These are phyloP conservation scores for Synanthedon andrenaeformis DNA, from an alignment of 2,888 invertebrate genomes.

Conservation along the genomic window DNA sequence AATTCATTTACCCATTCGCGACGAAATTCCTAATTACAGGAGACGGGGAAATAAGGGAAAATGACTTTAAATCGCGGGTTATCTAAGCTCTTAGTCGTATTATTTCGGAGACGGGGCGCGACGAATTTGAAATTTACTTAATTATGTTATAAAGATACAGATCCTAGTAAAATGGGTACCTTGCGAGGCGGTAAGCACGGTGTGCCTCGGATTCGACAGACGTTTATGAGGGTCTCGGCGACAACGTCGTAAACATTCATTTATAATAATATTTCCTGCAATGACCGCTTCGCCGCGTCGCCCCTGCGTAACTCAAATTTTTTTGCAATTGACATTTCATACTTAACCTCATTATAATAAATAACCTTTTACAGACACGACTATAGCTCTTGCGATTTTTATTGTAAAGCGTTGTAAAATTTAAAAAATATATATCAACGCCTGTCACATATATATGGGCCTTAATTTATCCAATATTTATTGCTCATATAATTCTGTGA, in stretches of 20 bases:
- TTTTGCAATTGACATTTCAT: no score
- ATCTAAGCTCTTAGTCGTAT: conserved; percentile 45
- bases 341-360: no score
- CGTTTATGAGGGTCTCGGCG: conserved; percentile 17
- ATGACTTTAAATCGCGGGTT: conserved; percentile 46
- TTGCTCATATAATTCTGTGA: no score
- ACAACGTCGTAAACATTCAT: background rate
- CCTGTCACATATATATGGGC: no score
- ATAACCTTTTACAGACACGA: no score
- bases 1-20: conserved; percentile 27
- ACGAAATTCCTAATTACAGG: conserved; percentile 37
- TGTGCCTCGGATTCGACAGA: conserved; percentile 22
- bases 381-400: no score
- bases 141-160: conserved; percentile 53
- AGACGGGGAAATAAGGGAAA: conserved; percentile 38
- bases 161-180: conserved; percentile 40
- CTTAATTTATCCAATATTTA: no score
- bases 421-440: no score
- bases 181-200: conserved; percentile 12
- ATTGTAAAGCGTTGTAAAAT: no score
- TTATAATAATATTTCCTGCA: background rate
- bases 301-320: no score
- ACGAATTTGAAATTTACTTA: conserved; percentile 54
- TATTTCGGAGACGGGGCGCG: conserved; percentile 41
- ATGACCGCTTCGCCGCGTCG: background rate